A percentile compares a stretch with the other conserved stretches of the same genome.
Evolutionary conservation across 2,113 vertebrate genomes (phyloP).

Genomic region (Puntigrus tetrazona): DNA sequence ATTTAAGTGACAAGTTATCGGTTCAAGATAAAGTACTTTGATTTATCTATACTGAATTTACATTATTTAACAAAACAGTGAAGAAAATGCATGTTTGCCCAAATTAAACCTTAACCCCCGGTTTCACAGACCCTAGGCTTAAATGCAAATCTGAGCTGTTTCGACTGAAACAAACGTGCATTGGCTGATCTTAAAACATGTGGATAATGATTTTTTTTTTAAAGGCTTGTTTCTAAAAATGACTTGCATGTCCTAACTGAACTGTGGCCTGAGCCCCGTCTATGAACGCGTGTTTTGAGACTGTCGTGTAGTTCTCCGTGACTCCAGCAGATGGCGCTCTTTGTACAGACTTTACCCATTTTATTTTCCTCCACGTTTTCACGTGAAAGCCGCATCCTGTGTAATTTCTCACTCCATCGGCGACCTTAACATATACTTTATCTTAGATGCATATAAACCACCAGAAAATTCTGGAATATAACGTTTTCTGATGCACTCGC

Average conservation of each 20-base stretch:
- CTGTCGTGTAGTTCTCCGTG: background rate
- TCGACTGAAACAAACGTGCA: too few relatives aligned
- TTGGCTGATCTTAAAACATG: too few relatives aligned
- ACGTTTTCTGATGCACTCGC: background rate
- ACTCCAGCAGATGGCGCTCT: slow-evolving; percentile 39
- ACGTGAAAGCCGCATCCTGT: background rate
- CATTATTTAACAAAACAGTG: background rate
- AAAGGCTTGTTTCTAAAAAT: too few relatives aligned
- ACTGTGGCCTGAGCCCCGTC: too few relatives aligned
- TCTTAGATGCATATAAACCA: background rate
- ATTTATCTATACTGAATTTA: too few relatives aligned
- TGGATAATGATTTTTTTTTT: too few relatives aligned
- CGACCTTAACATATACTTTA: background rate
- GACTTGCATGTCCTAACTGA: too few relatives aligned
- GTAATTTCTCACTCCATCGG: background rate
- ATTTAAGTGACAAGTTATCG: background rate
- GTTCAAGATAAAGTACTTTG: background rate
- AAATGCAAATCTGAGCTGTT: too few relatives aligned
- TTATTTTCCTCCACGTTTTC: background rate
- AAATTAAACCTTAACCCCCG: too few relatives aligned
- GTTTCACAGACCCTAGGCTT: too few relatives aligned
- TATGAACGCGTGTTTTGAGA: too few relatives aligned
- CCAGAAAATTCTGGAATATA: background rate
- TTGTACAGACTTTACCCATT: background rate
- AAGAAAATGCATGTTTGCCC: background rate